Base-by-base conservation (phyloP, 2,797 vertebrate species). In the Leuciscus waleckii region DNA sequence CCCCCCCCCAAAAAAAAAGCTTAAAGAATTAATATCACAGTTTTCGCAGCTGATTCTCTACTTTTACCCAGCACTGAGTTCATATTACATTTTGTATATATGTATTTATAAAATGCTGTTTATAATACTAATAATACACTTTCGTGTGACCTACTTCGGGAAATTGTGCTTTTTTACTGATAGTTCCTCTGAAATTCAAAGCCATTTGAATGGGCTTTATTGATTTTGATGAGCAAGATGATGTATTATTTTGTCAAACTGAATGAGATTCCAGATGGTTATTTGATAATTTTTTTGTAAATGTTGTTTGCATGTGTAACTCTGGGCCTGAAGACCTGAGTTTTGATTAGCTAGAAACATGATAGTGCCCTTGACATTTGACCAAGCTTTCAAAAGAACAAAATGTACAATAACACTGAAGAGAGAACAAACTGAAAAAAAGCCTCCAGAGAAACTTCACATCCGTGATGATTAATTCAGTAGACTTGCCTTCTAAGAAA, bases 381-480 rank as follows among this genome's bases (percentile, higher is more conserved):
- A 74, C 67, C 41, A 74, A 74, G 26, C 26, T 49, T 74, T 74
- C 41, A 61, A 46, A 56, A 73, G 81, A 65, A 51, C 41, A 49
- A 75, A 75, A 35, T 46, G 29, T 23, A n/a, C n/a, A n/a, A n/a
- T n/a, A 82, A 46, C 29, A 6, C 81, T 35, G 37, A 65, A 79
- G 37, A 61, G 19, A 56, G 39, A 78, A 73, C 68, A 61, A 73
- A 14, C 26, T 19, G n/a, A 23, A 32, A 82, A 56, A 35, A 35
- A 35, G 6, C 56, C 81, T 82, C 41, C 26, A 74, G 56, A 74
- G 39, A 46, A 82, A 74, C 51, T 73, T 61, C 19, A 83, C 16
- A 56, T 76, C 41, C 0, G 4, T 69, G 11, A 26, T 77, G 19
- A 54, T 54, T 65, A 39, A 71, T 71, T 82, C 16, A 8, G 51